These are phyloP conservation scores for Gerris buenoi DNA, from an alignment of 1,140 invertebrate genomes.

Conservation along the genomic window DNA sequence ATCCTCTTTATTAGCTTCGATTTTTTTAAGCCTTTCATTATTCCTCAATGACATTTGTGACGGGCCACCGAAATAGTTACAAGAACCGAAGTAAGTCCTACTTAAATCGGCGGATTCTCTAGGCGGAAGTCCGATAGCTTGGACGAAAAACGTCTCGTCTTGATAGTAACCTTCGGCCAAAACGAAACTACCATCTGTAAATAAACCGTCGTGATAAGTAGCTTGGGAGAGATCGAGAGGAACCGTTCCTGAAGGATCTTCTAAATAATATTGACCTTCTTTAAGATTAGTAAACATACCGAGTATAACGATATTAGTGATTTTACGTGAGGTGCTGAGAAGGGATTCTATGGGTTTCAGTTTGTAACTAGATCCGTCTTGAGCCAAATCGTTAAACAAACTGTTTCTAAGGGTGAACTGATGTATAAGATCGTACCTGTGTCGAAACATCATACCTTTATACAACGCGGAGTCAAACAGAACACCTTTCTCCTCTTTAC, in stretches of 20 bases:
- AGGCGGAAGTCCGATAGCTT: conserved; percentile 79
- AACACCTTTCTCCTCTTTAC: conserved; percentile 28
- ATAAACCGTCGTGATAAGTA: conserved; percentile 66
- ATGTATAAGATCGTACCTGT: conserved; percentile 46
- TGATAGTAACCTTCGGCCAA: conserved; percentile 77
- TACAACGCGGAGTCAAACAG: conserved; percentile 49
- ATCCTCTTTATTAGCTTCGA: conserved; percentile 57
- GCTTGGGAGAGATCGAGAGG: conserved; percentile 58
- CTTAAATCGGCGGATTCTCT: conserved; percentile 48
- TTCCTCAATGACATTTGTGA: conserved; percentile 52
- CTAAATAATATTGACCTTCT: conserved; percentile 76
- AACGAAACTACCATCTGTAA: conserved; percentile 80
- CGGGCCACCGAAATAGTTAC: conserved; percentile 77
- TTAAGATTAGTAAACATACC: conserved; percentile 75
- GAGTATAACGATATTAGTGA: conserved; percentile 61
- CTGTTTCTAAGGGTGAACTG: conserved; percentile 69
- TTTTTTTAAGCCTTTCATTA: conserved; percentile 49
- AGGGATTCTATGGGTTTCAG: conserved; percentile 70
- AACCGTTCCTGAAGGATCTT: conserved; percentile 77
- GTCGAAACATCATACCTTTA: conserved; percentile 56
- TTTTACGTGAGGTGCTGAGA: conserved; percentile 54
- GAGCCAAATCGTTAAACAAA: conserved; percentile 48
- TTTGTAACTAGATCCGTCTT: conserved; percentile 47
- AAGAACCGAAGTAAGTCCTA: conserved; percentile 58
- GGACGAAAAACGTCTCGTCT: conserved; percentile 65